Base-by-base conservation (phyloP, 2,797 vertebrate species). In the Pseudochirops corinnae region DNA sequence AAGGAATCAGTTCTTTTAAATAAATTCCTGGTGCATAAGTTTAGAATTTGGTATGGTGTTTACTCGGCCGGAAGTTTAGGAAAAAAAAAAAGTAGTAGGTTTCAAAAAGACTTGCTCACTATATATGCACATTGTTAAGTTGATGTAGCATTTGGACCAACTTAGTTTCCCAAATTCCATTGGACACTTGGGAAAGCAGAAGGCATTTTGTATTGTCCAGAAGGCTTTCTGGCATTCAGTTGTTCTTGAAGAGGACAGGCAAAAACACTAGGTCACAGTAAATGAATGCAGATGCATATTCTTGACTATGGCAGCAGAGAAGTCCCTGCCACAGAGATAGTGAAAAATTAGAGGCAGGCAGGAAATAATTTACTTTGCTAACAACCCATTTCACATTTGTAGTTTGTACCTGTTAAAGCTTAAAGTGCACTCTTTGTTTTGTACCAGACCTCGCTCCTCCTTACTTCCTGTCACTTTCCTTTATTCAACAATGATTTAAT, bases 301-400 rank as follows among this genome's bases (percentile, higher is more conserved):
- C n/a, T 97, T 93, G 97, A 91, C 50, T 91, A 50, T 97, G 94
- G 98, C 96, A 97, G 5, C 92, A 90, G 74, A 96, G 97, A 97
- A 96, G 92, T 92, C 94, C 95, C 97, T 98, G 95, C 97, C 97
- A 98, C 98, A 98, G 95, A 98, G 96, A 96, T 39, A 98, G 97
- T 97, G 97, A 98, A 98, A 98, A 98, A 98, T 97, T 97, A 97
- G 67, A 96, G 91, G 46, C 96, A 93, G 92, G 91, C 90, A 98
- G 98, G 97, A 98, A 98, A 97, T 97, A 96, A 98, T 98, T 98
- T 97, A 98, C 97, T 98, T 98, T 98, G 97, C 94, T 97, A 98
- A 98, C 94, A 97, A 62, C 95, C 55, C 93, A 94, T 97, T 98
- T 98, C 96, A 95, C 97, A 97, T 97, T 97, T 98, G 97, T 95